Evolutionary conservation across 2,888 invertebrate genomes (phyloP).

Genomic region (Aromia moschata): DNA sequence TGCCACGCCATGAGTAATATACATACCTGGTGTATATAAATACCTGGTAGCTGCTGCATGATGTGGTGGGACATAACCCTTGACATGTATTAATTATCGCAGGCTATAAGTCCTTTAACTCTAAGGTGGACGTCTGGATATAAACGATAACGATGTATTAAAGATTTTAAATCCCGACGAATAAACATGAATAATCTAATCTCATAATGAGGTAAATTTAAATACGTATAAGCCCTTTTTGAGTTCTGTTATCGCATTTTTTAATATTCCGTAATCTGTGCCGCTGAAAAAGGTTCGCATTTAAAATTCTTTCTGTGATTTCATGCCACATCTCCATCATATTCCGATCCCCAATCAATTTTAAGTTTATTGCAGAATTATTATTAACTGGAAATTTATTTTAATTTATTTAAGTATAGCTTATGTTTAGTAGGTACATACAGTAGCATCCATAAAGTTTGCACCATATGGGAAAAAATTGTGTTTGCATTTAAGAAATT

Average conservation of each 20-base stretch:
- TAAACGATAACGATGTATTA: neutral
- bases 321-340: too few species aligned
- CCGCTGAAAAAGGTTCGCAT: too few species aligned
- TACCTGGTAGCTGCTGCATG: neutral
- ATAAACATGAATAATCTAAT: neutral
- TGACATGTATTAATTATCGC: neutral
- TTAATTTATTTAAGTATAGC: too few species aligned
- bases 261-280: neutral
- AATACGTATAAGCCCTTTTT: neutral
- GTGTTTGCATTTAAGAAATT: too few species aligned
- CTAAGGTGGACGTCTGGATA: neutral
- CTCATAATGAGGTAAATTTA: neutral
- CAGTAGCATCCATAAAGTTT: too few species aligned
- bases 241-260: neutral
- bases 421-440: too few species aligned
- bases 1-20: too few species aligned
- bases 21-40: neutral
- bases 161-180: neutral
- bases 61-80: neutral
- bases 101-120: neutral
- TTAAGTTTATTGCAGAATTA: too few species aligned
- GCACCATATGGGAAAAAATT: too few species aligned
- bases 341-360: too few species aligned
- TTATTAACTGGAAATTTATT: too few species aligned
- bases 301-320: too few species aligned